A percentile compares a stretch with the other conserved stretches of the same genome.
phyloP scores from a whole-genome alignment of 2,113 vertebrate species.

The Aptenodytes forsteri region DNA sequence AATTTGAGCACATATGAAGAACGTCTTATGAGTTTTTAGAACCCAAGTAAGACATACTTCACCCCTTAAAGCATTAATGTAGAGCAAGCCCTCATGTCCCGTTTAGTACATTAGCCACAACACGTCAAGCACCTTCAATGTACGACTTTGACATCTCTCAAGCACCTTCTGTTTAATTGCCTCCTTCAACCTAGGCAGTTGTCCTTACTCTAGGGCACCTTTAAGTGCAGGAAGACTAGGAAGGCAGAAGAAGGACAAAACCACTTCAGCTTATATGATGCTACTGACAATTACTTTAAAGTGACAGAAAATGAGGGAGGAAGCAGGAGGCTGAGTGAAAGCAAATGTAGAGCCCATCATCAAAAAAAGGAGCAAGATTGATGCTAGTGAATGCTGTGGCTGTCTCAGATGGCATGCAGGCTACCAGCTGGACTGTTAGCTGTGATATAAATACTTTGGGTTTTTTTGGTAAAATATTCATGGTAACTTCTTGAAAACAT shows the following conservation, averaged over 20 bases:
- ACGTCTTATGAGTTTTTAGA: background rate
- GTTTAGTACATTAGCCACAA: background rate
- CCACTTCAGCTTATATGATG: background rate
- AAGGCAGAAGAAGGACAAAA: background rate
- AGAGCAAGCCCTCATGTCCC: background rate
- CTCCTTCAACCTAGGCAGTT: background rate
- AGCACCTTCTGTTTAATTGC: background rate
- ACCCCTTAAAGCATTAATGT: background rate
- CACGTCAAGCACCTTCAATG: background rate
- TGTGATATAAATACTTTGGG: background rate
- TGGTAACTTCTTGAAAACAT: slow-evolving; percentile 24
- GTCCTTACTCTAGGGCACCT: background rate
- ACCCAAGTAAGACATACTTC: background rate
- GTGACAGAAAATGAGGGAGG: slow-evolving; percentile 10
- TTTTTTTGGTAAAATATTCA: background rate
- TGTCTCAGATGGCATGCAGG: slow-evolving; percentile 48
- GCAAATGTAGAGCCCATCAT: slow-evolving; percentile 41
- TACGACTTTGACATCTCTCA: background rate
- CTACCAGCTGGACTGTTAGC: slow-evolving; percentile 41
- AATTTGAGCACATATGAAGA: slow-evolving; percentile 5
- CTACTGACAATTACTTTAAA: slow-evolving; percentile 10
- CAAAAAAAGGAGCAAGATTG: slow-evolving; percentile 29
- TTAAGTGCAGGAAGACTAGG: background rate
- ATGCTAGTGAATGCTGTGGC: slow-evolving; percentile 12
- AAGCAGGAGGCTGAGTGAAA: slow-evolving; percentile 39